These are phyloP conservation scores for Axis porcinus DNA, from an alignment of 2,113 vertebrate species.

Conservation along the genomic window DNA sequence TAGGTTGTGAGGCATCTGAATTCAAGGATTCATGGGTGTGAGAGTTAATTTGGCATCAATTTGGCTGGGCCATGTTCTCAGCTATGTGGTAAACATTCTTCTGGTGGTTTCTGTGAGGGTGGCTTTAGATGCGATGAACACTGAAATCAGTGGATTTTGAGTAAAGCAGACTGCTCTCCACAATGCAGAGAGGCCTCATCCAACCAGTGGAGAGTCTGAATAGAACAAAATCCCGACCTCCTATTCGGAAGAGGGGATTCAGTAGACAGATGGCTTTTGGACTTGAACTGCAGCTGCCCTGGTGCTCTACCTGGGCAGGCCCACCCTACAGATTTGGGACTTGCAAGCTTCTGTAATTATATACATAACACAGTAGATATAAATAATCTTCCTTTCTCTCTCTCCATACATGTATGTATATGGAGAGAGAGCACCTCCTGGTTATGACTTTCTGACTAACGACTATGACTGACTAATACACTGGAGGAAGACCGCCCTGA, in stretches of 20 bases:
- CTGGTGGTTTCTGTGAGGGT: background rate
- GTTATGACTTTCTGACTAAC: background rate
- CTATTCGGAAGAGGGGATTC: background rate
- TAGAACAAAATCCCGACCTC: background rate
- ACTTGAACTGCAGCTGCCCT: background rate
- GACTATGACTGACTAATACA: background rate
- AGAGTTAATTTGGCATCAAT: background rate
- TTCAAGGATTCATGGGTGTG: background rate
- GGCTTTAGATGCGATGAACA: background rate
- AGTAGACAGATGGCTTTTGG: background rate
- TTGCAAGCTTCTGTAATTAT: background rate
- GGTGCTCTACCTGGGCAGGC: background rate
- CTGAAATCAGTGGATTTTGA: background rate
- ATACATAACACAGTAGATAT: background rate
- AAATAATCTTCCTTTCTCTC: background rate
- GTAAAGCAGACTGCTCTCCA: background rate
- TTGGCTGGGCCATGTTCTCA: background rate
- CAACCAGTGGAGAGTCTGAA: background rate
- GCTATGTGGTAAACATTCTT: background rate
- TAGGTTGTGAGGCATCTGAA: background rate
- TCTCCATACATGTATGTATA: background rate
- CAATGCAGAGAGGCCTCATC: background rate
- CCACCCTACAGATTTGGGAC: background rate
- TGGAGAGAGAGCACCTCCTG: background rate
- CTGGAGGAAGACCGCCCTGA: background rate